Base-by-base conservation (phyloP, 2,888 invertebrate genomes). In the Chloroclysta siterata region DNA sequence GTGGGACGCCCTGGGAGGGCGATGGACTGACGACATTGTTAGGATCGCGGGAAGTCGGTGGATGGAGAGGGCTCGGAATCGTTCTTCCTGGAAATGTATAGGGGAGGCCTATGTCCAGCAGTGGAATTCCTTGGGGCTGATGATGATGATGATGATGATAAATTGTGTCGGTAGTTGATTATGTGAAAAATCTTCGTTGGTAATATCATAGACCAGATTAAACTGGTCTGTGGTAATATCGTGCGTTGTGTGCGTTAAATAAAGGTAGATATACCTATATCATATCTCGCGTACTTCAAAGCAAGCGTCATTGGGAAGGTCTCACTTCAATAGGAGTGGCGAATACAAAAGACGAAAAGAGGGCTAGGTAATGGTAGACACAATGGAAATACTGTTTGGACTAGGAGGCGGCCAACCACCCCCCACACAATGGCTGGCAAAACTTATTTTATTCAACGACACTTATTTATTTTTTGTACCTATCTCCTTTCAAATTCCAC, bases 291-390 rank as follows among this genome's bases (percentile, higher is more conserved):
- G 85, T 85, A 89, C 88, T 88, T 90, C 88, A 89, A 90, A 89
- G 88, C 84, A 87, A 88, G 84, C 88, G 87, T 88, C 90, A 90
- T 91, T 87, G 88, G 63, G 87, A 88, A 90, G 89, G 89, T 89
- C 87, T 88, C 89, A 86, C 89, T 87, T 90, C 89, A 90, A 91
- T 90, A 87, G 90, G 82, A 86, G 87, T 87, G 86, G 78, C 83
- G 88, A 88, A 85, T 83, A 92, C 91, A 91, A 92, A 90, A 86
- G 90, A 83, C 83, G 88, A 87, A 89, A 87, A 87, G 89, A 90
- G 90, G 89, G 90, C 90, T 90, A 90, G 89, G 91, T 91, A 90
- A 91, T 91, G 87, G 89, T 83, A 83, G 87, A 87, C 90, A 92
- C 91, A 92, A 91, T 90, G 87, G 89, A 84, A 84, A 87, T 83